Evolutionary conservation across 2,113 vertebrate species (phyloP), one percentile per base, ranked within the genome.

Genomic region (Pelvicachromis taeniatus): DNA sequence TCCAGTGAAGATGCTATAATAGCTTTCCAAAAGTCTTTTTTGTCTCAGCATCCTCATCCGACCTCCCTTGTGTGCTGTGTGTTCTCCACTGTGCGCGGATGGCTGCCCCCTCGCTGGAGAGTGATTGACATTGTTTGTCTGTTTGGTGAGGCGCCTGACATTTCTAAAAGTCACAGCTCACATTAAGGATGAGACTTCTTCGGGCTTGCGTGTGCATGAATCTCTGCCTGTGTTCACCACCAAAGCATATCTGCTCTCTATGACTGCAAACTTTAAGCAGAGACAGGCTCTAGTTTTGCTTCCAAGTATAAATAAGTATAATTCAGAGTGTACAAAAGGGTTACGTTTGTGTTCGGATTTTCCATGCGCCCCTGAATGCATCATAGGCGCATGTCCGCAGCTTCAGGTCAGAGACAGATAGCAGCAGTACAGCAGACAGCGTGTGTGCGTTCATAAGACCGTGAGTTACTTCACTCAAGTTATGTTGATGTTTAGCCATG

Each of bases 151-250:
- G 68, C 21, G 81, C 84, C 83, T 94, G 92, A 85, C 91, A 92
- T 93, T 94, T 94, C 85, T 33, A 87, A 93, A 94, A 93, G 89
- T 90, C 94, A 90, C 84, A 77, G 83, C 86, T 88, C 81, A 77
- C 79, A 86, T 85, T 81, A 84, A 83, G 80, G 68, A 85, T 68
- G 85, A 87, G 85, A 50, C 50, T 35, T 33, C 19, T 29, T 4
- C 35, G 19, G 77, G 11, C 80, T 12, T 90, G 45, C 29, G 35
- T 70, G 59, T 77, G 33, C 26, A 19, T 73, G 31, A 50, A 73
- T 50, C 50, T 16, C 23, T 2, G 23, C 42, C 19, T 50, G 38
- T n/a, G 12, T 65, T 48, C 31, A 16, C 38, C 23, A 16, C 6
- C 50, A 56, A 23, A 31, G 7, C 56, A 40, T 17, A 75, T 75